Evolutionary conservation across 2,113 vertebrate species (phyloP), one percentile per base, ranked within the genome.

Genomic region (Corythornis madagascariensis): DNA sequence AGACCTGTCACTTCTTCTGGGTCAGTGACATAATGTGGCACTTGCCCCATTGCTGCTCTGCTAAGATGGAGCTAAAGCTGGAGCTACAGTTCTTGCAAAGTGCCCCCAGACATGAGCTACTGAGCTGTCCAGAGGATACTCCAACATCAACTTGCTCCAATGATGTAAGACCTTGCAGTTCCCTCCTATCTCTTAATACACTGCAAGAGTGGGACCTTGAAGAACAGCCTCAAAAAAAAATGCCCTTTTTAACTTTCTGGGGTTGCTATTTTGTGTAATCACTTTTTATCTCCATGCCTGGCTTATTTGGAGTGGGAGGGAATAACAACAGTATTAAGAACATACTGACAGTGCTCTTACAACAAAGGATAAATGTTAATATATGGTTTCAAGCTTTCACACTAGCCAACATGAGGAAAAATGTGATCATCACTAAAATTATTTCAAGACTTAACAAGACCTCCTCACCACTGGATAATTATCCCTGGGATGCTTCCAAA

Each of bases 391-490:
- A 82, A 70, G 67, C 42, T 67, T 92, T 84, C 84, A 74, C 56
- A 48, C 43, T n/a, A 87, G 16, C 18, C 60, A 73, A 45, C 4
- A 0, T 18, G 52, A 29, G 75, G 31, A 69, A 89, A 89, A 76
- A 59, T 0, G 0, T 25, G 67, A 89, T 83, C 63, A 76, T 55
- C 48, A 48, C 71, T 50, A 79, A 84, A 79, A 90, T 82, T 93
- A 82, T 93, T 94, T 94, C 60, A 55, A 76, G 83, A 81, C 69
- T 83, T 83, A 92, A 60, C 1, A 5, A 93, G 50, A 86, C 80
- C 94, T 71, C 70, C 2, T 59, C 77, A 77, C 72, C 67, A 77
- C 89, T 42, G 24, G 40, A 67, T 94, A 95, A 95, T 93, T 91
- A 89, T 91, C 85, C 47, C 71, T 91, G 82, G 42, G 78, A 87